A percentile compares a stretch with the other conserved stretches of the same genome.
Conservation (phyloP, 2,797 vertebrate species). For the Characodon lateralis region DNA sequence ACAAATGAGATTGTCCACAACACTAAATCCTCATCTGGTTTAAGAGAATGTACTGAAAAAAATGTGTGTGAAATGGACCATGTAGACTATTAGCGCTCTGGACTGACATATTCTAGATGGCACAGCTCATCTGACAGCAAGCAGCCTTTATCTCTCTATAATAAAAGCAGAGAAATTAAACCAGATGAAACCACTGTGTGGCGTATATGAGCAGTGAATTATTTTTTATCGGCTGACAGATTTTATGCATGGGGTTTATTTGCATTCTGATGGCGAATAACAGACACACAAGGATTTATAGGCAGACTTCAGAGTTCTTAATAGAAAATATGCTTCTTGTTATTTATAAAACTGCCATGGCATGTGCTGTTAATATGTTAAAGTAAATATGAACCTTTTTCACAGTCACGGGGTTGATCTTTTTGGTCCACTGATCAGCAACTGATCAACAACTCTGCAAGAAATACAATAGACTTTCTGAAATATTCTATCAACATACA, state of each 20-base stretch:
- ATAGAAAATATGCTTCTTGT: not conserved
- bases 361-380: slow-evolving; percentile 1
- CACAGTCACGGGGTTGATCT: not conserved
- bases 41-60: slow-evolving; percentile 9
- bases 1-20: slow-evolving; percentile 24
- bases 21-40: slow-evolving; percentile 38
- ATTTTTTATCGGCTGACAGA: slow-evolving; percentile 17
- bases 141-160: slow-evolving; percentile 26
- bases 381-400: not conserved
- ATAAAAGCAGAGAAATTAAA: slow-evolving; percentile 29
- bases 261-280: slow-evolving; percentile 29
- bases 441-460: not conserved
- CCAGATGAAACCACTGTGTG: slow-evolving; percentile 16
- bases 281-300: slow-evolving; percentile 26
- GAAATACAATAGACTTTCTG: not conserved
- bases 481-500: not conserved
- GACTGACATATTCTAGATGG: slow-evolving; percentile 31
- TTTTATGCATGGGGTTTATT: slow-evolving; percentile 36
- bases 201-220: slow-evolving; percentile 20
- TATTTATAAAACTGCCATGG: not conserved
- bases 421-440: slow-evolving; percentile 5
- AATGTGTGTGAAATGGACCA: slow-evolving; percentile 29
- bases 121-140: not conserved
- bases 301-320: not conserved
- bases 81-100: slow-evolving; percentile 18